A percentile compares a stretch with the other conserved stretches of the same genome.
These are phyloP conservation scores for Athalia cordata DNA, from an alignment of 2,888 invertebrate species.

Conservation along the genomic window DNA sequence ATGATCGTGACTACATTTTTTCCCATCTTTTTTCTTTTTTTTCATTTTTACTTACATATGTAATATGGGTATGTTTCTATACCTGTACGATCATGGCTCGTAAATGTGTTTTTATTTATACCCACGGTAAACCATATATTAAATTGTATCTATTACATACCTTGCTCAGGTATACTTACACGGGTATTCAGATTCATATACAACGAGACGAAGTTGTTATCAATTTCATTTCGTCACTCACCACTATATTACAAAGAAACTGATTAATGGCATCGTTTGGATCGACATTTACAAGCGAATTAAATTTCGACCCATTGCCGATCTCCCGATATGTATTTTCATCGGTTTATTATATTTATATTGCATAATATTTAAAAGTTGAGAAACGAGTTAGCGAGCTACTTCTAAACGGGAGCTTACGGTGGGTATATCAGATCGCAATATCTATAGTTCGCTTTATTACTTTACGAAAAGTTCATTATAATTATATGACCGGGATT, in stretches of 20 bases:
- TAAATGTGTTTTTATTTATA: background rate
- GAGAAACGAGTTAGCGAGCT: slow-evolving; percentile 19
- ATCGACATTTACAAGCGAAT: slow-evolving; percentile 43
- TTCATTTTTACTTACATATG: too few species aligned
- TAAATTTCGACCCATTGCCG: slow-evolving; percentile 38
- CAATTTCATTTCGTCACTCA: slow-evolving; percentile 37
- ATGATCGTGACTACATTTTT: slow-evolving; percentile 1
- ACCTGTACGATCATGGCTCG: background rate
- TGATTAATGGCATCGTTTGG: slow-evolving; percentile 40
- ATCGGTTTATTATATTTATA: slow-evolving; percentile 1
- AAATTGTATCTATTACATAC: background rate
- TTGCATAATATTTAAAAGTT: slow-evolving; percentile 37
- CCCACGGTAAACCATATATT: slow-evolving; percentile 5
- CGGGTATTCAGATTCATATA: background rate
- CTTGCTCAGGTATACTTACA: background rate
- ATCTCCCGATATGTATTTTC: too few species aligned
- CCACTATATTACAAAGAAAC: slow-evolving; percentile 12
- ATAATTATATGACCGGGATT: background rate
- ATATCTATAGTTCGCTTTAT: background rate
- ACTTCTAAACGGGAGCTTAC: background rate
- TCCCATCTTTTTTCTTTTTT: background rate
- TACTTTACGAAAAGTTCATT: background rate
- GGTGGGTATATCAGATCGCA: background rate
- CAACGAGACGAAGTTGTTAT: slow-evolving; percentile 30
- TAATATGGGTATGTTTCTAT: background rate